Evolutionary conservation across 2,797 vertebrate genomes (phyloP), one percentile per base, ranked within the genome.

Genomic region (Oreochromis mossambicus): DNA sequence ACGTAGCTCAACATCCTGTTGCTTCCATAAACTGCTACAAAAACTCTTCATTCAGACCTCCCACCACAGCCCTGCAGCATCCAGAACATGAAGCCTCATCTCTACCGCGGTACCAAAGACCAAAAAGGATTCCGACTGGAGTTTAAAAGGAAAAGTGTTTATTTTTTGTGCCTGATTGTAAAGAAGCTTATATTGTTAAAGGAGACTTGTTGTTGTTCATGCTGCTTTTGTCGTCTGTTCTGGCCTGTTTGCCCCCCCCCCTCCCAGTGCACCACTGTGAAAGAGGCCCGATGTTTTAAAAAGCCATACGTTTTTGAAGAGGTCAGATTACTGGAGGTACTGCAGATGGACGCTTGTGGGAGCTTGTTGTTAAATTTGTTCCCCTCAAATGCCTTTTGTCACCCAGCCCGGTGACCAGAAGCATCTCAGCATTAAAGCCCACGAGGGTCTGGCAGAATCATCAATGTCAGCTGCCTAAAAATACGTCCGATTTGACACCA

Each of bases 291-390:
- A 78, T 19, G n/a, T 79, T 89, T 89, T 87, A 83, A 90, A 94
- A 96, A 96, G 96, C 96, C 96, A 96, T 97, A 95, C 32, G 34
- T 81, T 90, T 66, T 91, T 87, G 56, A 78, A 84, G 84, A 84
- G 80, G 78, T 87, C 75, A 79, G 87, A 85, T 94, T 88, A 81
- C 86, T 83, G 85, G 90, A 92, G 91, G 84, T 92, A 87, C 88
- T 84, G 89, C 86, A 83, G 63, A 48, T 80, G 14, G 91, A 87
- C 54, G 80, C 34, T 36, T 51, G 78, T 84, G 43, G 46, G 52
- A 84, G 80, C 43, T 77, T 75, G 58, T 79, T 84, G 77, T 78
- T 77, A 66, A 55, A 38, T 63, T 55, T 70, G 54, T 83, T 78
- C 81, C 84, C 76, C 70, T 88, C 79, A 13, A 85, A 93, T 89